Evolutionary conservation across 1,140 invertebrate species (phyloP), one percentile per base, ranked within the genome.

Genomic region (Micrasema minimum): DNA sequence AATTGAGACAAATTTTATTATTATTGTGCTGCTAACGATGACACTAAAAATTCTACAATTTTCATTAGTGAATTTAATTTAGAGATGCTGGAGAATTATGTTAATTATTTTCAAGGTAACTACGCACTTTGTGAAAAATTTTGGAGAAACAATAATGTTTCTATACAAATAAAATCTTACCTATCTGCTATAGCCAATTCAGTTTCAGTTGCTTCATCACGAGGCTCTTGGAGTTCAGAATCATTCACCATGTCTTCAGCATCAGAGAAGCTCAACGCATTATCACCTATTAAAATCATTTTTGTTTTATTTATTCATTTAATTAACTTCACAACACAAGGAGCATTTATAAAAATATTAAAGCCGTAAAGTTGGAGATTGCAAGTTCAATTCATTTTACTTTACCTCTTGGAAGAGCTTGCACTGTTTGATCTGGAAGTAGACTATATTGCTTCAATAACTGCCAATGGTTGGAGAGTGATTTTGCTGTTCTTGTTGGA

Each of bases 381-480:
- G n/a, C n/a, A n/a, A n/a, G n/a, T n/a, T n/a, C n/a, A n/a, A n/a
- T n/a, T n/a, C n/a, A n/a, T n/a, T n/a, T n/a, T n/a, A 64, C 9
- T 14, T 77, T 79, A 79, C 86, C 83, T 75, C 87, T 86, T 26
- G 88, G 87, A 59, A 90, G 79, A 57, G 86, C 85, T 76, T 88
- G 89, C 75, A 93, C 89, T 61, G 88, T 88, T 86, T 98, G 96
- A 84, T 98, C 96, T 0, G 94, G 91, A 37, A 99, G 80, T 1
- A 99, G 83, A 77, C 95, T 91, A 81, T 97, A 97, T 77, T 98
- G 95, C 81, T 96, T 96, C 82, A 99, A 90, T 20, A 96, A 84
- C 67, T 93, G 88, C 97, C 97, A 99, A 81, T 99, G 96, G 37
- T 88, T 88, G 76, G 93, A 87, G 26, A 99, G 82, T 10, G 90